Base-by-base conservation (phyloP, 2,113 vertebrate species). In the Recurvirostra avosetta region DNA sequence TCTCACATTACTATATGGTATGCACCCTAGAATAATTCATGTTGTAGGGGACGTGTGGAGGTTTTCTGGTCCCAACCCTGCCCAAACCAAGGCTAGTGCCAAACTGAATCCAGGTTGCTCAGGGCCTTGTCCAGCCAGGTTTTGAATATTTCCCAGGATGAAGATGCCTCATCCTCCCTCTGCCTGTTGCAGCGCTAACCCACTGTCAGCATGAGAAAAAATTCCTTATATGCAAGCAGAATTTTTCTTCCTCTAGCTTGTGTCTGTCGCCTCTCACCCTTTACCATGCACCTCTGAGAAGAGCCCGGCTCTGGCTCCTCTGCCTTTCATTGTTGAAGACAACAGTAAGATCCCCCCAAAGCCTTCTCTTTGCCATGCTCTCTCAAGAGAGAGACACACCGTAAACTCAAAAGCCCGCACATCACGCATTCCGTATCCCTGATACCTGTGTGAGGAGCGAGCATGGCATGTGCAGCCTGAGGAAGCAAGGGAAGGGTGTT, bases 381-480 rank as follows among this genome's bases (percentile, higher is more conserved):
- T 58, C 29, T 63, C 21, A 8, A 27, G 47, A 62, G 36, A 63
- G 8, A 36, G 18, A 41, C 34, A 72, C 41, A 21, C 14, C 26
- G 15, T 34, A 62, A 67, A 40, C 41, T 67, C 71, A 49, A 72
- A 77, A 52, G 19, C 15, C n/a, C 26, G 18, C 15, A 29, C 23
- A 61, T 66, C 16, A 38, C 29, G 20, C 22, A 38, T 45, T 66
- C 47, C 2, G 0, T 25, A 77, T 29, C 45, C 22, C 22, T 34
- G n/a, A 53, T 34, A 59, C 30, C 11, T 11, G 9, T 15, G 9
- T 50, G 58, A 58, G 56, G 70, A 65, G 18, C 9, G 6, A 90
- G 56, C 0, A 0, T 22, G 71, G 40, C n/a, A 66, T 1, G 0
- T 36, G 21, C 8, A 45, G 52, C n/a, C 23, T 66, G 45, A 86